Conservation (phyloP, 2,888 invertebrate genomes). For the Drosophila sordidula region DNA sequence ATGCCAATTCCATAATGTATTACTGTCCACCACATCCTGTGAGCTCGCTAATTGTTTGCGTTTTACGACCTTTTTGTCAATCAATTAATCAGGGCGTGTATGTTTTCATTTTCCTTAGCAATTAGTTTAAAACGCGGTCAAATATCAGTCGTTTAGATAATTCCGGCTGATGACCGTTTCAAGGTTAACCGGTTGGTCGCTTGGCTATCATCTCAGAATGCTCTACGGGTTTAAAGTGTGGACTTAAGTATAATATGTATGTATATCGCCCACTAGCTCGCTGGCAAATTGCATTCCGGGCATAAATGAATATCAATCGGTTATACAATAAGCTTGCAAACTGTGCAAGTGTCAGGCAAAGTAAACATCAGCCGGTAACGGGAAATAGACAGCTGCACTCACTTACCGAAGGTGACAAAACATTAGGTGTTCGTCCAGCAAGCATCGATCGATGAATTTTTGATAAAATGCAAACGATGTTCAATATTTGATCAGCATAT, state of each 20-base stretch:
- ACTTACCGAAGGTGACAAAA: conserved; percentile 15
- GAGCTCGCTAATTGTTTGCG: conserved; percentile 33
- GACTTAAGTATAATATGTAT: not conserved
- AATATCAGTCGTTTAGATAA: conserved; percentile 26
- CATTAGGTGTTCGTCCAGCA: conserved; percentile 4
- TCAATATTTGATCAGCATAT: conserved; percentile 33
- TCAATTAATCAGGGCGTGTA: conserved; percentile 53
- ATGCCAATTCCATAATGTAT: conserved; percentile 33
- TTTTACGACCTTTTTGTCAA: conserved; percentile 37
- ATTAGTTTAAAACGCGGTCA: conserved; percentile 38
- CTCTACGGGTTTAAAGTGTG: conserved; percentile 34
- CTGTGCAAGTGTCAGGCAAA: conserved; percentile 9
- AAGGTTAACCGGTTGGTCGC: conserved; percentile 38
- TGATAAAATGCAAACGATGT: conserved; percentile 20
- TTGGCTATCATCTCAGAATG: conserved; percentile 17
- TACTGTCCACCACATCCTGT: conserved; percentile 39
- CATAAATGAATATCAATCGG: conserved; percentile 36
- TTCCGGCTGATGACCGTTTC: conserved; percentile 11
- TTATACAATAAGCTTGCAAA: conserved; percentile 15
- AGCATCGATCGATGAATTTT: conserved; percentile 29
- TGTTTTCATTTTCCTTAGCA: conserved; percentile 10
- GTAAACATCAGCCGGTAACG: conserved; percentile 16
- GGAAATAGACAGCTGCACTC: conserved; percentile 43
- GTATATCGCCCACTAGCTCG: conserved; percentile 42
- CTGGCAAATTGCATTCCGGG: conserved; percentile 29